Base-by-base conservation (phyloP, 2,888 invertebrate species). In the Drosophila rubida region DNA sequence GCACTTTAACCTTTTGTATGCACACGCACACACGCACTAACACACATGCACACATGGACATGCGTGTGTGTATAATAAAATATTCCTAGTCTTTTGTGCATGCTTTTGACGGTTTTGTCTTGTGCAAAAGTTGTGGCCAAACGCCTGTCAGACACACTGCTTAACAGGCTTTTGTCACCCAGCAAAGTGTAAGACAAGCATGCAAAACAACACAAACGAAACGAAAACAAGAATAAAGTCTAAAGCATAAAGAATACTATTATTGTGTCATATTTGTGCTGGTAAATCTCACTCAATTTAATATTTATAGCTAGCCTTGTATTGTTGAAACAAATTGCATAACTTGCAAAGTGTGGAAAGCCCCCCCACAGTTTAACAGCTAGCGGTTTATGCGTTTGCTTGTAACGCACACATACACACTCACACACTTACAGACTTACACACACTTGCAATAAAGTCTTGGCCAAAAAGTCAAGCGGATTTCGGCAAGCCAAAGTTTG, bases 381-480 rank as follows among this genome's bases (percentile, higher is more conserved):
- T 19, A 69, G 39, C 45, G 49, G 51, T 76, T 71, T 55, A 76
- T 76, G 59, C 63, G 50, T 51, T 53, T 51, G 13, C 41, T 57
- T 57, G n/a, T 39, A 53, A 58, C 30, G 25, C 42, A 37, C 37
- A 50, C 22, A 41, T 44, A 53, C 25, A 27, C 25, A n/a, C n/a
- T n/a, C n/a, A n/a, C n/a, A n/a, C n/a, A n/a, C n/a, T n/a, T n/a
- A n/a, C n/a, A n/a, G n/a, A n/a, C n/a, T n/a, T n/a, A n/a, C n/a
- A 42, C 48, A 23, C 44, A 53, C 61, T 14, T 39, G 58, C 87
- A 55, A 69, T 86, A 67, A 64, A 80, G 65, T 68, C 83, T 78
- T 79, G 80, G 77, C 62, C 83, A 72, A 75, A 74, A 88, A 88
- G 88, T 88, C 86, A 73, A 82, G 86, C 81, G 73, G 87, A 79